Percentiles rank a stretch among this genome's conserved stretches.
phyloP scores from a whole-genome alignment of 2,113 vertebrate species.

The Serinus canaria region DNA sequence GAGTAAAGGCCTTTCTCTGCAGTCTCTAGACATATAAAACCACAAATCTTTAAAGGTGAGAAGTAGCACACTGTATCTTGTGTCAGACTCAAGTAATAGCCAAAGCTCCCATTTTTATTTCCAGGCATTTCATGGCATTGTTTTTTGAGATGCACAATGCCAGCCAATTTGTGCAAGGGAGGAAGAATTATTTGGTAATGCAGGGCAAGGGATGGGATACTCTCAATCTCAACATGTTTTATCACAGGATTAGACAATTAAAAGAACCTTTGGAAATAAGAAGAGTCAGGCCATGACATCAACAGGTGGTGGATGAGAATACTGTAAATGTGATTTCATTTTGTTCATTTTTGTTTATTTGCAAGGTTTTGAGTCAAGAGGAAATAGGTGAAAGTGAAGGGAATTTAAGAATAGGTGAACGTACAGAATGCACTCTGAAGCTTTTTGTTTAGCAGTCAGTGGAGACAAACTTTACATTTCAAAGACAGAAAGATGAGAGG shows the following conservation, averaged over 20 bases:
- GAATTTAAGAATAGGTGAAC: not conserved
- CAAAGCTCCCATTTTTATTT: not conserved
- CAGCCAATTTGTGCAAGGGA: not conserved
- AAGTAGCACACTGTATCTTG: not conserved
- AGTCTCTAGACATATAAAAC: not conserved
- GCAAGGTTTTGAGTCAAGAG: not conserved
- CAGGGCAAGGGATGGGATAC: not conserved
- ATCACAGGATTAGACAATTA: not conserved
- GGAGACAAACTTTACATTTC: constrained; percentile 14
- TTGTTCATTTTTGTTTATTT: not conserved
- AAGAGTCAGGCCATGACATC: not conserved
- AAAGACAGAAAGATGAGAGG: not conserved
- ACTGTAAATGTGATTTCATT: not conserved
- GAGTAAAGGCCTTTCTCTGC: not conserved
- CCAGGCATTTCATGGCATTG: not conserved
- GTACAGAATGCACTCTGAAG: not conserved
- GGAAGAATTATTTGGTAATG: not conserved
- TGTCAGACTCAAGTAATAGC: not conserved
- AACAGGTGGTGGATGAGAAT: not conserved
- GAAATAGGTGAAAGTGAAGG: not conserved
- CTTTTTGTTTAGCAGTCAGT: not conserved
- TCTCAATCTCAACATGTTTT: not conserved
- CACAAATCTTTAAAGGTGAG: not conserved
- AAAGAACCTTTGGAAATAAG: not conserved
- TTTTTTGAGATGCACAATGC: not conserved